Evolutionary conservation across 2,113 vertebrate genomes (phyloP), one percentile per base, ranked within the genome.

Genomic region (Tringa solitaria): DNA sequence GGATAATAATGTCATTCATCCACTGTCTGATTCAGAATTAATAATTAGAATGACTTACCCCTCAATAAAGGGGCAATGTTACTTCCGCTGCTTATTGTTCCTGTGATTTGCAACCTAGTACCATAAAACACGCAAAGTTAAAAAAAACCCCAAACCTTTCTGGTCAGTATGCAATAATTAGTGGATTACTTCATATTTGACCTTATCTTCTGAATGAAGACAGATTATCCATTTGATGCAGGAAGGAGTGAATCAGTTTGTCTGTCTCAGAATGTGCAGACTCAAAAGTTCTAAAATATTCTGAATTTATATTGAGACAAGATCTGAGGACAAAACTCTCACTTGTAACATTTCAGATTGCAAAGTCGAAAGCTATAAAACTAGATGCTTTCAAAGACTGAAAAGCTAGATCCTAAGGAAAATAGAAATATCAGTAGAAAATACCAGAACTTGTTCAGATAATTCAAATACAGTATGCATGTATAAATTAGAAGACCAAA

Each of bases 1-100:
- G 70, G 68, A 96, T 96, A 97, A 98, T 96, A 96, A 97, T 85
- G 90, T 37, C 87, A 96, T 97, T 98, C 94, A 97, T 96, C 26
- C 86, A 80, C 69, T 61, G 46, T 59, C 91, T 83, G 80, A 96
- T 97, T 97, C 96, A 95, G 56, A 96, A 93, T 92, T 92, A 93
- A 95, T 96, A 93, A 93, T 84, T 90, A 95, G 57, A 89, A 92
- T 91, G 51, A 92, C 79, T 95, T 95, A 84, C 67, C n/a, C 87
- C 24, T 50, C 81, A 97, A 70, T 95, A 92, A 96, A 96, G 87
- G 94, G 92, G 86, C 90, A 96, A 50, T 5, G 67, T 39, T 89
- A 87, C 74, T 97, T 96, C 74, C 12, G 8, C 69, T 95, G 83
- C 68, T 89, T 80, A 81, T 96, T 95, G 94, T 95, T 84, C 65